Percentiles rank a stretch among this genome's conserved stretches.
Evolutionary conservation across 1,140 invertebrate species (phyloP).

Genomic region (Danaus plexippus): DNA sequence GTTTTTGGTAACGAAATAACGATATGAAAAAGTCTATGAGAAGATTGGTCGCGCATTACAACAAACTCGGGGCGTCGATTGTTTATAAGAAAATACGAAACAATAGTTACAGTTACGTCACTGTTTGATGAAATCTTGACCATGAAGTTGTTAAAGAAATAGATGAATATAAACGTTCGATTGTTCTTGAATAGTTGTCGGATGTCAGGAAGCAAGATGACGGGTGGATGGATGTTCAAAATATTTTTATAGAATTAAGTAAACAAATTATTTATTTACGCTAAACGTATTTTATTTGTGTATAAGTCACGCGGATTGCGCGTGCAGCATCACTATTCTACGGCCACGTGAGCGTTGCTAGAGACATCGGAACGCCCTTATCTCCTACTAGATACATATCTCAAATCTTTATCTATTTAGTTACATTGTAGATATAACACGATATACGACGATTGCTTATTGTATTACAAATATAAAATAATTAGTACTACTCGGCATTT

Average conservation of each 20-base stretch:
- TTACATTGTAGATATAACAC: conserved; percentile 29
- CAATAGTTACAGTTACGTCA: conserved; percentile 8
- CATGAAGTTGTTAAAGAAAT: conserved; percentile 2
- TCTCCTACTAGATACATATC: conserved; percentile 5
- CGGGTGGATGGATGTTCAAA: neutral
- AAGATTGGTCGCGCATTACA: conserved; percentile 7
- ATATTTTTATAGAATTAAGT: neutral
- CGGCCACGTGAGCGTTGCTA: conserved; percentile 27
- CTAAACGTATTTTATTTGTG: neutral
- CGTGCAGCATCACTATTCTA: conserved; percentile 22
- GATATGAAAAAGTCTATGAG: conserved; percentile 5
- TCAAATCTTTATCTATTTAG: conserved; percentile 24
- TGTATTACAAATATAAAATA: too few relatives aligned
- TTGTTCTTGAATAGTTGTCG: too few relatives aligned
- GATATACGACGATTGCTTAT: conserved; percentile 2
- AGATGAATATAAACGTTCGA: neutral
- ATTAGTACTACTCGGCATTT: too few relatives aligned
- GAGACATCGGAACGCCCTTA: conserved; percentile 11
- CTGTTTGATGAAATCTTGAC: conserved; percentile 6
- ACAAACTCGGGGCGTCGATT: neutral
- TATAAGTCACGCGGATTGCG: conserved; percentile 9
- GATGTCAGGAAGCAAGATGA: neutral
- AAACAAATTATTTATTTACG: neutral
- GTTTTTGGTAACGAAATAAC: conserved; percentile 11
- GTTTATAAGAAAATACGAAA: neutral